phyloP scores from a whole-genome alignment of 2,888 invertebrate species.

The Drosophila lutescens region DNA sequence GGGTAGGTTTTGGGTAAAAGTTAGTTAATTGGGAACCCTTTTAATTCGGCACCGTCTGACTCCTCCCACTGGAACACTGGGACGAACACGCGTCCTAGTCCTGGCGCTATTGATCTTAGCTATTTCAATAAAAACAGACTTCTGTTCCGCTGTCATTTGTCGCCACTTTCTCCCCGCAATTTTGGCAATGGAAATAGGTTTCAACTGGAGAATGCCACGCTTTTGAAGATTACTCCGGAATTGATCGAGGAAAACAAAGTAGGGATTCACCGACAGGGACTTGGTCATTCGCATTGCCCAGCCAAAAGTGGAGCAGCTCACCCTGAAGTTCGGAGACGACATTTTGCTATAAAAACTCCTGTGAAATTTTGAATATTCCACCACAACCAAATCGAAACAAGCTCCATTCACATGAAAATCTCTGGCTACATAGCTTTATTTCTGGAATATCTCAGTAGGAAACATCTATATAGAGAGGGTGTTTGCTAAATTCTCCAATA shows the following conservation, averaged over 20 bases:
- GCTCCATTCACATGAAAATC: constrained; percentile 12
- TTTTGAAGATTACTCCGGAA: constrained; percentile 47
- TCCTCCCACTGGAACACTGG: not conserved
- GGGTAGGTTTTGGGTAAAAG: no score
- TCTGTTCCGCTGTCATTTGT: constrained; percentile 44
- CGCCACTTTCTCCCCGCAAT: constrained; percentile 53
- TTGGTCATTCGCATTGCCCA: not conserved
- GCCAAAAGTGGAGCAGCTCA: not conserved
- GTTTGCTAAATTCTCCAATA: constrained; percentile 63
- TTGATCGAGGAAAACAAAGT: constrained; percentile 45
- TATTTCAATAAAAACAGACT: constrained; percentile 28
- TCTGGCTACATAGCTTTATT: constrained; percentile 37
- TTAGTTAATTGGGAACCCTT: no score
- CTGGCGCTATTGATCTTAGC: constrained; percentile 31
- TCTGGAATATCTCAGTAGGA: constrained; percentile 59
- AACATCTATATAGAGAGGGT: constrained; percentile 53
- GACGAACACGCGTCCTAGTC: not conserved
- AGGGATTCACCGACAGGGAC: constrained; percentile 39
- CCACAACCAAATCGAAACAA: not conserved
- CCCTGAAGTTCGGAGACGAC: not conserved
- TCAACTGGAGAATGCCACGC: constrained; percentile 38
- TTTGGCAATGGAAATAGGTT: constrained; percentile 25
- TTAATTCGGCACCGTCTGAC: not conserved
- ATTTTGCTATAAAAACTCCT: not conserved
- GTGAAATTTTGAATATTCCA: not conserved